These are phyloP conservation scores for Aphelenchoides avenae DNA, from an alignment of 1,140 invertebrate genomes.

Conservation along the genomic window DNA sequence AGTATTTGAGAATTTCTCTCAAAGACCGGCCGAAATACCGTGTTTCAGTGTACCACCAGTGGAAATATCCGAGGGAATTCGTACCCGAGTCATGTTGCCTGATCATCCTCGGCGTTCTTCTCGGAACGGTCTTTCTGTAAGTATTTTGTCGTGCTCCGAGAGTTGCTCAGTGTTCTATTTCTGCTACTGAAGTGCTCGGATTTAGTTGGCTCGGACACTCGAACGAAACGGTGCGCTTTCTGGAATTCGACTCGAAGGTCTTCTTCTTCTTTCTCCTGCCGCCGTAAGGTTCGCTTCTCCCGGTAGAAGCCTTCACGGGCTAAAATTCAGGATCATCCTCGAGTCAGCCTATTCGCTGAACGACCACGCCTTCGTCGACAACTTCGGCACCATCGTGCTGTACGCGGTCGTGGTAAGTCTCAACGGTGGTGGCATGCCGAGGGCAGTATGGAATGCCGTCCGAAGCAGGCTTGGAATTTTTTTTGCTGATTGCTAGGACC, in stretches of 20 bases:
- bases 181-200: background rate
- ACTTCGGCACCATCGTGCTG: constrained; percentile 87
- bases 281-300: constrained; percentile 59
- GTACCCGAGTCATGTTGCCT: constrained; percentile 83
- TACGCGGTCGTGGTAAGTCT: constrained; percentile 78
- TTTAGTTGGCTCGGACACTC: constrained; percentile 25
- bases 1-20: too few species aligned
- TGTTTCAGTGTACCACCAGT: constrained; percentile 63
- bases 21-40: too few species aligned
- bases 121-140: constrained; percentile 29
- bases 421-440: too few species aligned
- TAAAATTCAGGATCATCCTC: constrained; percentile 75
- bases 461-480: too few species aligned
- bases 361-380: constrained; percentile 87
- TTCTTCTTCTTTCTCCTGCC: constrained; percentile 91
- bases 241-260: constrained; percentile 84
- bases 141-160: background rate
- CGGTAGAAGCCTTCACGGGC: too few species aligned
- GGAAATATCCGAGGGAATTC: constrained; percentile 59
- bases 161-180: too few species aligned
- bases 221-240: constrained; percentile 49
- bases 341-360: constrained; percentile 98
- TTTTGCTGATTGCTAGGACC: too few species aligned
- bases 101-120: constrained; percentile 80
- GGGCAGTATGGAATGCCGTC: too few species aligned